phyloP scores from a whole-genome alignment of 2,113 vertebrate genomes.

The Heterochromis multidens region DNA sequence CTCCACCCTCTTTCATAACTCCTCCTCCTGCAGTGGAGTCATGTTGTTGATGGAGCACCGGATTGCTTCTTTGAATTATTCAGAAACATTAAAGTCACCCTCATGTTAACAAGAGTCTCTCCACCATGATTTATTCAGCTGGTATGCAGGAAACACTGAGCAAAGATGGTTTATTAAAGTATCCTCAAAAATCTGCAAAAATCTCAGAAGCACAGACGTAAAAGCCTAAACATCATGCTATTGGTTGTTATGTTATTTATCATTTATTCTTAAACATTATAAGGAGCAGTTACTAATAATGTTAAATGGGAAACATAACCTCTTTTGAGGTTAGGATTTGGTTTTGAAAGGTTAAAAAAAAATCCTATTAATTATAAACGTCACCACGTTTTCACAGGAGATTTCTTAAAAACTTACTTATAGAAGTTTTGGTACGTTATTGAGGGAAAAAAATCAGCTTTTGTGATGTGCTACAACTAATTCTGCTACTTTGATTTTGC shows the following conservation, averaged over 20 bases:
- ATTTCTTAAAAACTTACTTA: not conserved
- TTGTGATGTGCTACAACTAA: no score
- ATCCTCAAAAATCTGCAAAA: not conserved
- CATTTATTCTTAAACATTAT: not conserved
- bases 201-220: not conserved
- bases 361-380: not conserved
- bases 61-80: slow-evolving; percentile 50
- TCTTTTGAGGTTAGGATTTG: not conserved
- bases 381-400: not conserved
- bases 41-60: not conserved
- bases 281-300: not conserved
- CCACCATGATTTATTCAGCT: slow-evolving; percentile 56
- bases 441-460: not conserved
- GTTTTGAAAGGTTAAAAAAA: not conserved
- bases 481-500: no score
- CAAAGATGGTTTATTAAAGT: not conserved
- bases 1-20: not conserved
- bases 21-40: not conserved
- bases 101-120: slow-evolving; percentile 45
- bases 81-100: slow-evolving; percentile 48
- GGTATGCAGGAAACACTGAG: not conserved
- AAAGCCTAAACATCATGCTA: not conserved
- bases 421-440: not conserved
- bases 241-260: not conserved
- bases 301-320: no score